phyloP scores from a whole-genome alignment of 2,888 invertebrate genomes.

The Agonopterix arenella region DNA sequence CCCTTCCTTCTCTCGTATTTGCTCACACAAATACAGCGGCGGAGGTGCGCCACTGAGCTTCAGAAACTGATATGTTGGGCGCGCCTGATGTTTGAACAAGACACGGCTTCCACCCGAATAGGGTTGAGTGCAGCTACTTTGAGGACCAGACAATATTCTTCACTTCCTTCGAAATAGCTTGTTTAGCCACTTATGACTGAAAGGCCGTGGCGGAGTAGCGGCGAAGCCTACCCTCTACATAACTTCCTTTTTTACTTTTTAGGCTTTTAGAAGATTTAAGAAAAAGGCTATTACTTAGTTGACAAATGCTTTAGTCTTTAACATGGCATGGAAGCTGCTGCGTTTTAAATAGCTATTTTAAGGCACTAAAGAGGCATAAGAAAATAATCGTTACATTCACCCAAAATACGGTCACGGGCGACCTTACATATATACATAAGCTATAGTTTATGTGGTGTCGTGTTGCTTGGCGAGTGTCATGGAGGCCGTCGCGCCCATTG shows the following conservation, averaged over 20 bases:
- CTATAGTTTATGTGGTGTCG: conserved; percentile 33
- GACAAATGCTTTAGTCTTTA: too few relatives aligned
- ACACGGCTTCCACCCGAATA: conserved; percentile 39
- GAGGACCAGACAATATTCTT: conserved; percentile 25
- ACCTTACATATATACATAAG: conserved; percentile 9
- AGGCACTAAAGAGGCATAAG: background rate
- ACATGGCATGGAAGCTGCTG: too few relatives aligned
- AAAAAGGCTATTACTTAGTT: too few relatives aligned
- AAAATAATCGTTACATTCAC: too few relatives aligned
- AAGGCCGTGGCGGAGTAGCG: too few relatives aligned
- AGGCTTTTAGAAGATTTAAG: too few relatives aligned
- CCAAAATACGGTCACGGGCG: background rate
- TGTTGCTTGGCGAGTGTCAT: conserved; percentile 39
- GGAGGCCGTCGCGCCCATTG: conserved; percentile 42
- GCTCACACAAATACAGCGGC: conserved; percentile 48
- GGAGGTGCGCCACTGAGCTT: conserved; percentile 47
- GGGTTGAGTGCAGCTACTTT: conserved; percentile 57
- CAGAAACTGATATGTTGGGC: conserved; percentile 68
- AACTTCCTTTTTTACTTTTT: too few relatives aligned
- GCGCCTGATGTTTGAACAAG: conserved; percentile 61
- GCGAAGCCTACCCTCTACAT: too few relatives aligned
- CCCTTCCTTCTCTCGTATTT: conserved; percentile 58
- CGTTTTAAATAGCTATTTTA: too few relatives aligned
- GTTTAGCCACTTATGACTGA: conserved; percentile 1
- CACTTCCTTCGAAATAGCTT: conserved; percentile 10